phyloP scores from a whole-genome alignment of 2,113 vertebrate species.

The Copsychus sechellarum region DNA sequence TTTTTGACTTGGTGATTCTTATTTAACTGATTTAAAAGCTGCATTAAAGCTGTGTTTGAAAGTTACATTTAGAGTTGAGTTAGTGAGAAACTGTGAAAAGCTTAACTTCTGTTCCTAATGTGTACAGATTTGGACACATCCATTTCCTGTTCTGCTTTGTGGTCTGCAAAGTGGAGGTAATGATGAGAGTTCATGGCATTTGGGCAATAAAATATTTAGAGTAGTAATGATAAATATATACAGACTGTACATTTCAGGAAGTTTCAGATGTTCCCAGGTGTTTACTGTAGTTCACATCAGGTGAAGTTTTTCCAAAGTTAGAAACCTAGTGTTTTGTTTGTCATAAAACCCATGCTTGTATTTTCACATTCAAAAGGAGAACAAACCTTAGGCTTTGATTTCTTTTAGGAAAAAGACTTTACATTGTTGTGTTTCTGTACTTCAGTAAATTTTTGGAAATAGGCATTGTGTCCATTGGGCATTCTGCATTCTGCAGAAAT shows the following conservation, averaged over 20 bases:
- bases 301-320: neutral
- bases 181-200: neutral
- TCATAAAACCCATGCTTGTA: neutral
- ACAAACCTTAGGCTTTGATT: neutral
- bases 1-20: neutral
- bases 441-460: neutral
- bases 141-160: neutral
- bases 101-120: neutral
- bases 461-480: neutral
- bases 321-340: neutral
- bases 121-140: neutral
- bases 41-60: neutral
- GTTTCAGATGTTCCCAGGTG: neutral
- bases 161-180: neutral
- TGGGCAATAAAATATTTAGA: conserved; percentile 18
- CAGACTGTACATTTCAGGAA: neutral
- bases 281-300: neutral
- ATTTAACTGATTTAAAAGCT: neutral
- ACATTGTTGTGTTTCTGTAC: neutral
- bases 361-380: neutral
- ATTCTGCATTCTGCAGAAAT: neutral
- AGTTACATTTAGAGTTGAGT: neutral
- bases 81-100: neutral
- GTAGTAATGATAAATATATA: neutral
- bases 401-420: neutral